Evolutionary conservation across 2,113 vertebrate genomes (phyloP), one percentile per base, ranked within the genome.

Genomic region (Dunckerocampus dactyliophorus): DNA sequence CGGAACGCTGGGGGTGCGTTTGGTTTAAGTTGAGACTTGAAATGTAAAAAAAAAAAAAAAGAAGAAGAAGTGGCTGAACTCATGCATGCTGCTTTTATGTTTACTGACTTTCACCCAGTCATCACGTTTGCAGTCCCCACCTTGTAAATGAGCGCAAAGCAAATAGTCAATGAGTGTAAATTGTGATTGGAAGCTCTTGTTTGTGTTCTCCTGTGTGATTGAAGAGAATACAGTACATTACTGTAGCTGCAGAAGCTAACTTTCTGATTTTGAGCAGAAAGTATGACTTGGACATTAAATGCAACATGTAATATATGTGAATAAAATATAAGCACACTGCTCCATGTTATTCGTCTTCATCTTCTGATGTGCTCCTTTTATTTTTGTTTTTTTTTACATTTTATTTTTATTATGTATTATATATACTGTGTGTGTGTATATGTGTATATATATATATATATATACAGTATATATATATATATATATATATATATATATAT

Each of bases 181-280:
- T 91, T 93, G 87, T 89, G 91, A 80, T 74, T 83, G 89, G 91
- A 86, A 92, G 89, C 83, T 86, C 81, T 92, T 91, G 93, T 94
- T 92, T 85, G 93, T 94, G 93, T 85, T 93, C 91, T 86, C 91
- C 89, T 89, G 91, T 93, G 91, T 94, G 93, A 94, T 90, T 92
- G 90, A 92, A 88, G 84, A 90, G 93, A 95, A 93, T 98, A 98
- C 96, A 98, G 96, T 99, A 99, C 95, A 98, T 99, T 99, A 99
- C 96, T 99, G 96, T 99, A 94, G 94, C 91, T 91, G 92, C 90
- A 92, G 92, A 94, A 90, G 93, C 89, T 86, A 88, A 90, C 92
- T 94, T 95, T 94, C 92, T 94, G 93, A 93, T 86, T 89, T 90
- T 87, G 87, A 91, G 91, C 90, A 92, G 90, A 89, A 92, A 89